phyloP scores from a whole-genome alignment of 2,888 invertebrate genomes.

The Phortica magna region DNA sequence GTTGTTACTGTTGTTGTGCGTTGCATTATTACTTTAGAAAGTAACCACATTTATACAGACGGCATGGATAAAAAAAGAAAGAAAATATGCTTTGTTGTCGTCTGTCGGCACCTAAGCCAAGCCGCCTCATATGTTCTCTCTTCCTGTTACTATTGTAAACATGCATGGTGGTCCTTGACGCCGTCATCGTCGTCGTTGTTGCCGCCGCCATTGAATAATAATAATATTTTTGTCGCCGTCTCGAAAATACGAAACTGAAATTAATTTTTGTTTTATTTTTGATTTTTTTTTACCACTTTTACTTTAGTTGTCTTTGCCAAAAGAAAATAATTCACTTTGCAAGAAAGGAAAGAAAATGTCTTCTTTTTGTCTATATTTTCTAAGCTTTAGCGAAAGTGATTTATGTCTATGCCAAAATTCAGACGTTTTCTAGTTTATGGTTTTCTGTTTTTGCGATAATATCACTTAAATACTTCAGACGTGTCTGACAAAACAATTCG shows the following conservation, averaged over 20 bases:
- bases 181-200: not conserved
- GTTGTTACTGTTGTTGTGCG: not conserved
- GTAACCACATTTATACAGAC: not conserved
- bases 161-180: not conserved
- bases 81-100: not conserved
- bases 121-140: not conserved
- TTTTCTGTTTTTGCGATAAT: not conserved
- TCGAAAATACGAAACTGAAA: not conserved
- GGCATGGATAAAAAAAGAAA: not conserved
- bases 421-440: not conserved
- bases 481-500: not conserved
- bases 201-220: not conserved
- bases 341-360: not conserved
- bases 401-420: conserved; percentile 14
- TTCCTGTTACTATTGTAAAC: not conserved
- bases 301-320: conserved; percentile 4
- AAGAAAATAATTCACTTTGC: conserved; percentile 1
- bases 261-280: not conserved
- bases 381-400: conserved; percentile 24
- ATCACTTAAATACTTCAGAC: not conserved
- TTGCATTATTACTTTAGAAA: conserved; percentile 14
- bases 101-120: not conserved
- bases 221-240: not conserved
- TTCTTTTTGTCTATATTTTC: not conserved
- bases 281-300: not conserved